Conservation (phyloP, 37 sponge, comb jelly and placozoan species). For the Geodia barretti region DNA sequence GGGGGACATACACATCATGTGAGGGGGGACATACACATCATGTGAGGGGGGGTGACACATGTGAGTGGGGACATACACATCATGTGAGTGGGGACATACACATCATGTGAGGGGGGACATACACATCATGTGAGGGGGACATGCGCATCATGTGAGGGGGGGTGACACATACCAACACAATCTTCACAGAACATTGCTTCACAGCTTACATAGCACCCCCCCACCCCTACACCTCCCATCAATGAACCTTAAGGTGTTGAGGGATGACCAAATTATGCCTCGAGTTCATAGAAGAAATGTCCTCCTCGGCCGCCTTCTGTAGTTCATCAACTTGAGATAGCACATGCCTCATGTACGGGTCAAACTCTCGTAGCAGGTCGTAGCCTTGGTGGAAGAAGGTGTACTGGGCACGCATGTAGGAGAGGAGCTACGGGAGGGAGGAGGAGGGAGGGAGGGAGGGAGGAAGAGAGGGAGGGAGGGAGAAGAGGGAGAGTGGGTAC, state of each 20-base stretch:
- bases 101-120: too few species aligned
- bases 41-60: too few species aligned
- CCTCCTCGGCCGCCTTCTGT: conserved; percentile 21
- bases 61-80: too few species aligned
- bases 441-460: conserved; percentile 1
- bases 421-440: conserved; percentile 48
- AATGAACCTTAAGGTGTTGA: conserved; percentile 47
- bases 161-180: not conserved
- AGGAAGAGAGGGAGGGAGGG: not conserved
- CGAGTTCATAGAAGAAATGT: conserved; percentile 33
- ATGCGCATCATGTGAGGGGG: too few species aligned
- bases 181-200: not conserved
- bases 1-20: too few species aligned
- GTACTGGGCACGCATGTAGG: conserved; percentile 55
- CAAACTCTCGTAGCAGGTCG: conserved; percentile 54
- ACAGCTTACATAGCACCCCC: not conserved
- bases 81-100: too few species aligned
- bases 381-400: conserved; percentile 73
- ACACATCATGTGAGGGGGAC: too few species aligned
- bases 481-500: not conserved
- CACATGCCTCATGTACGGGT: conserved; percentile 48
- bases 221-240: not conserved
- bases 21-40: too few species aligned
- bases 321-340: conserved; percentile 31
- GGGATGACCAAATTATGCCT: conserved; percentile 52